Conservation (phyloP, 2,888 invertebrate species). For the Zaprionus obscuricornis region DNA sequence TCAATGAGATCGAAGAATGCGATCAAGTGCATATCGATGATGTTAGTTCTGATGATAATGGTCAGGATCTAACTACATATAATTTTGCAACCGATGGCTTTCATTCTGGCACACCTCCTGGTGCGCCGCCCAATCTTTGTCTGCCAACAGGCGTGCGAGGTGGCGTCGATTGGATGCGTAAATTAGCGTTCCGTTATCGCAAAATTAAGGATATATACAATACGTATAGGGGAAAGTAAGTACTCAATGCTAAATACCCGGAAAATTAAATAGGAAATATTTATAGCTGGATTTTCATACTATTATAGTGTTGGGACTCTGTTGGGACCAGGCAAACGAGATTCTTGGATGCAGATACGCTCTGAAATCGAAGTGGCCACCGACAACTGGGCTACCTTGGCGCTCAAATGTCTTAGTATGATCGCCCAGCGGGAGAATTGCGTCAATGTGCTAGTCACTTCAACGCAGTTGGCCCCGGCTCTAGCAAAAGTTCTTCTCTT, state of each 20-base stretch:
- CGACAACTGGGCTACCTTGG: conserved; percentile 97
- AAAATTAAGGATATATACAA: conserved; percentile 98
- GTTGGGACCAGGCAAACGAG: conserved; percentile 93
- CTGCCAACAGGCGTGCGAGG: conserved; percentile 93
- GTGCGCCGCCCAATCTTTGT: conserved; percentile 84
- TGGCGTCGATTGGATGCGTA: conserved; percentile 99
- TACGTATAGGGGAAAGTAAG: conserved; percentile 92
- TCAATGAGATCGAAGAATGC: conserved; percentile 99
- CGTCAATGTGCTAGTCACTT: conserved; percentile 97
- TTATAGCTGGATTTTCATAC: not conserved
- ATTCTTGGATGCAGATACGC: conserved; percentile 96
- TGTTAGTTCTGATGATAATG: conserved; percentile 98
- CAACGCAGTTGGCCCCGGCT: conserved; percentile 97
- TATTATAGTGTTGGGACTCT: conserved; percentile 90
- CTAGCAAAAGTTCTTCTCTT: conserved; percentile 97
- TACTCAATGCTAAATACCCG: no score
- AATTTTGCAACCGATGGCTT: conserved; percentile 98
- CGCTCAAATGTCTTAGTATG: conserved; percentile 94
- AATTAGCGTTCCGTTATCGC: conserved; percentile 96
- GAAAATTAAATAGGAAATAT: not conserved
- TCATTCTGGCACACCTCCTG: conserved; percentile 88
- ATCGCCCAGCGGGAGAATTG: conserved; percentile 88
- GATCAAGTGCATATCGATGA: conserved; percentile 99
- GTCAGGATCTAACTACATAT: conserved; percentile 97
- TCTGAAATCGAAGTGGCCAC: conserved; percentile 97